Evolutionary conservation across 2,113 vertebrate genomes (phyloP).

Genomic region (Beaufortia kweichowensis): DNA sequence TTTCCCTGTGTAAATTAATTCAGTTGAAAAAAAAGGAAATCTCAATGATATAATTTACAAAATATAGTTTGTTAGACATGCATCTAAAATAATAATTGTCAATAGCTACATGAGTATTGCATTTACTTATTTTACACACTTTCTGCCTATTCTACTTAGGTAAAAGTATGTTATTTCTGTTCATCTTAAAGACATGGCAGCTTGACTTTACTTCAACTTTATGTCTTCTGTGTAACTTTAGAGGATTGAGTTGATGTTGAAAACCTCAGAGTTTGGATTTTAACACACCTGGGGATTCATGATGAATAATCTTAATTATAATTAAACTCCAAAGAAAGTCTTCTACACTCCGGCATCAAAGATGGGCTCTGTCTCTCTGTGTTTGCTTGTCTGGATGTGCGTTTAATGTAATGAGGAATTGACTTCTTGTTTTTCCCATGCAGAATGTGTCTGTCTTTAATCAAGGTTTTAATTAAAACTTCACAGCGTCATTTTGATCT

Average conservation of each 20-base stretch:
- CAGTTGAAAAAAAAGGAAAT: no score
- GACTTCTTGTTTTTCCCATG: constrained; percentile 64
- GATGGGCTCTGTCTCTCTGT: neutral
- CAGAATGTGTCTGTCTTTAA: constrained; percentile 69
- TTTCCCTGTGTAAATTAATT: no score
- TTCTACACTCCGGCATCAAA: constrained; percentile 20
- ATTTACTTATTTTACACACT: no score
- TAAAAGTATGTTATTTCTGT: no score
- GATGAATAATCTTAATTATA: constrained; percentile 37
- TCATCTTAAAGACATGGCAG: no score
- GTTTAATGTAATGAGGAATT: constrained; percentile 67
- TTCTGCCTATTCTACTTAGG: no score
- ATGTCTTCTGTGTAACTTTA: neutral
- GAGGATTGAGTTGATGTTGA: neutral
- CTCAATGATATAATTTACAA: no score
- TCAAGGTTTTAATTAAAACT: constrained; percentile 81
- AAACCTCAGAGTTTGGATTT: neutral
- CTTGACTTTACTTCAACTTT: neutral
- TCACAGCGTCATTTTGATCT: constrained; percentile 75
- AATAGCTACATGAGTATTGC: no score
- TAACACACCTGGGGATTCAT: neutral
- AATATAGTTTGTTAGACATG: no score
- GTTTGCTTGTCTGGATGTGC: constrained; percentile 12
- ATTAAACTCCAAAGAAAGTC: constrained; percentile 22
- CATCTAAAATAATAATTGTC: no score